These are phyloP conservation scores for Micrasema longulum DNA, from an alignment of 1,140 invertebrate genomes.

Conservation along the genomic window DNA sequence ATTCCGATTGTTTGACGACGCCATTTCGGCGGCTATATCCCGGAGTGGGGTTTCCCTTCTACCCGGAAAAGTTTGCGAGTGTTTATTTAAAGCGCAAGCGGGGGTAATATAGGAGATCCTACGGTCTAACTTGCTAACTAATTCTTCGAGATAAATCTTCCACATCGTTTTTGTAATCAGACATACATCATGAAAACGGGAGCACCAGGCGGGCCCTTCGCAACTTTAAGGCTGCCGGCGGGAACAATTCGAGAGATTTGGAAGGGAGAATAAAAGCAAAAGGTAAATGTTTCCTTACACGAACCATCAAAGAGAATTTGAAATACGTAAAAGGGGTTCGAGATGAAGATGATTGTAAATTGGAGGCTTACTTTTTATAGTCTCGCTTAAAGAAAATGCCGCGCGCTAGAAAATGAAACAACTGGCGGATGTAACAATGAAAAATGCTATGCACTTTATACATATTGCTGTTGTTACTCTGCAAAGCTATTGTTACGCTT, in stretches of 20 bases:
- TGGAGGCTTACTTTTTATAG: constrained; percentile 46
- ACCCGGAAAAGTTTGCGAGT: background rate
- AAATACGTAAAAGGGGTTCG: constrained; percentile 25
- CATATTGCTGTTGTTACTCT: background rate
- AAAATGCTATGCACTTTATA: constrained; percentile 43
- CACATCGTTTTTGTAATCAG: constrained; percentile 6
- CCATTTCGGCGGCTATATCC: background rate
- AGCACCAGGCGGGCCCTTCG: background rate
- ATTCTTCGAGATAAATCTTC: constrained; percentile 5
- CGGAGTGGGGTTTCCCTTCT: background rate
- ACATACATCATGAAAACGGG: background rate
- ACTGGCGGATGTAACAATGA: constrained; percentile 43
- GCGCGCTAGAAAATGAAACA: constrained; percentile 40
- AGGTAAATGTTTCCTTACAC: constrained; percentile 7
- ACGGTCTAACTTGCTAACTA: background rate
- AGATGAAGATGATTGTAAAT: constrained; percentile 47
- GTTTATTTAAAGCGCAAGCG: background rate
- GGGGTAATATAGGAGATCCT: constrained; percentile 1
- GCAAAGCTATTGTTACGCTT: background rate
- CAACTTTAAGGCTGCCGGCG: background rate
- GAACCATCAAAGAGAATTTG: constrained; percentile 25
- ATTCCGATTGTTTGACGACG: constrained; percentile 7
- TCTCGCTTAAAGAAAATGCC: constrained; percentile 38
- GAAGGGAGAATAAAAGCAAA: constrained; percentile 12
- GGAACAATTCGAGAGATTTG: constrained; percentile 5